Base-by-base conservation (phyloP, 1,140 invertebrate species). In the Hirudo medicinalis region DNA sequence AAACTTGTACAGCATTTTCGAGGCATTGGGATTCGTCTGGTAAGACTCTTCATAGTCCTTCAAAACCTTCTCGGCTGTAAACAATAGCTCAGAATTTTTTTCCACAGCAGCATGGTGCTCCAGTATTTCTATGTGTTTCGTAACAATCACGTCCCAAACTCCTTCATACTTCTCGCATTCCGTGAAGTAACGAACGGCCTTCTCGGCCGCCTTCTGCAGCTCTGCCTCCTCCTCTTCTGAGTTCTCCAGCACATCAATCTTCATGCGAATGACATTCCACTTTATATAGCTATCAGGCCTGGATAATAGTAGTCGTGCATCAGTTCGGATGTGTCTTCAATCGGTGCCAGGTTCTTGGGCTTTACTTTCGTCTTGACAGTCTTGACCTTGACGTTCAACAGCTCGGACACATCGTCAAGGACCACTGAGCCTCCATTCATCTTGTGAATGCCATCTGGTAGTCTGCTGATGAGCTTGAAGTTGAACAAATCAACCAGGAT, bases 121-220 rank as follows among this genome's bases (percentile, higher is more conserved):
- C 29, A 63, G 15, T 63, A 63, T 63, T 63, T 63, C 57, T 63
- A 63, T 15, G 19, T 63, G 57, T 32, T 63, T 63, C 8, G 22
- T 32, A n/a, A 63, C 19, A 15, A 63, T 11, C 8, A 22, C 22
- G 13, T 63, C 57, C 57, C 57, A 63, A 13, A 63, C 57, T 6
- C 57, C 57, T 11, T 63, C 57, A 1, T 11, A 5, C 6, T 32
- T 25, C 29, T 63, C 29, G 57, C 57, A 63, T 13, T 63, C 29
- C 2, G 22, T 32, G 29, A 63, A 63, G 11, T 22, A 63, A 32
- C 22, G 57, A 63, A 63, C 22, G 29, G 57, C 57, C 57, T 63
- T 63, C 57, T 63, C 29, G 11, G 57, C 57, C 9, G 22, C 22
- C 22, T 63, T 63, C 22, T 63, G 22, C 57, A 63, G 20, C 13